Conservation (phyloP, 2,888 invertebrate genomes). For the Philereme vetulata region DNA sequence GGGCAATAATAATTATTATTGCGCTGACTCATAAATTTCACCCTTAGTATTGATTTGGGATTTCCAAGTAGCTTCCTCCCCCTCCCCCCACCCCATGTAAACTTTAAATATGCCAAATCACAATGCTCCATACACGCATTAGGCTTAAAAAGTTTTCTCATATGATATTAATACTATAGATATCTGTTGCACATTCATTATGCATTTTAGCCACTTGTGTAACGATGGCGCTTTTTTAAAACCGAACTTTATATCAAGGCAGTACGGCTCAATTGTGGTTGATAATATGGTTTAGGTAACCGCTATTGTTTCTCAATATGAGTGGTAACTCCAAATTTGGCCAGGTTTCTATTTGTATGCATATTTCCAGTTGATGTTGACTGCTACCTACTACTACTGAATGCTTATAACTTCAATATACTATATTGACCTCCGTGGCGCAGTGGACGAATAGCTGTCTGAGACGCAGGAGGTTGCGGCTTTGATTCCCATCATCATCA, state of each 20-base stretch:
- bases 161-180: too few species aligned
- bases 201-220: neutral
- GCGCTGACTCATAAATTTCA: neutral
- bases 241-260: neutral
- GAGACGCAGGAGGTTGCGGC: too few species aligned
- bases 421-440: too few species aligned
- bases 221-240: neutral
- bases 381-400: too few species aligned
- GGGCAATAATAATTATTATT: too few species aligned
- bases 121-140: too few species aligned
- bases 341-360: constrained; percentile 19
- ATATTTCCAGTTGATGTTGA: constrained; percentile 7
- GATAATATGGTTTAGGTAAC: constrained; percentile 6
- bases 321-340: constrained; percentile 4
- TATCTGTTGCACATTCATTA: neutral
- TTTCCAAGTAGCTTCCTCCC: neutral
- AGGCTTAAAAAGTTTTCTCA: too few species aligned
- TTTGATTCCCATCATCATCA: too few species aligned
- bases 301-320: constrained; percentile 19
- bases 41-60: constrained; percentile 1
- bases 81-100: too few species aligned
- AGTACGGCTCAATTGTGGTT: constrained; percentile 6
- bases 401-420: too few species aligned
- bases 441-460: too few species aligned
- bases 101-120: too few species aligned